A percentile compares a stretch with the other conserved stretches of the same genome.
Conservation (phyloP, 2,888 invertebrate species). For the Ischnus inquisitorius region DNA sequence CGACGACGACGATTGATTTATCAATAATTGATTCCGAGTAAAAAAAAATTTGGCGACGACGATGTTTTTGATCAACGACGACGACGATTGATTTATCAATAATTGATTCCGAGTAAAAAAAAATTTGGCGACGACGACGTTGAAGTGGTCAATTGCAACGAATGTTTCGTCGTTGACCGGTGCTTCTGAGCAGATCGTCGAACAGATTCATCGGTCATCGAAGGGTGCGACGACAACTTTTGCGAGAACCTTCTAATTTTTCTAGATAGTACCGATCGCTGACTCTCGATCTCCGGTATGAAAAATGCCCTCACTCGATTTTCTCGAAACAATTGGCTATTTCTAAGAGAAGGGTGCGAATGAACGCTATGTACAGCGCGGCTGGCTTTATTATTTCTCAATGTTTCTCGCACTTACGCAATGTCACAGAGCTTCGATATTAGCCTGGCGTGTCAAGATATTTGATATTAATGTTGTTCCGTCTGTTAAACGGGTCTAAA, state of each 20-base stretch:
- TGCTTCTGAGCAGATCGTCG: background rate
- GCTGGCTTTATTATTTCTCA: background rate
- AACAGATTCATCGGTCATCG: background rate
- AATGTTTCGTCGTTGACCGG: background rate
- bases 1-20: background rate
- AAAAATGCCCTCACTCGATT: background rate
- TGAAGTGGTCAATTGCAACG: too few relatives aligned
- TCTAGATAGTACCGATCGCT: background rate
- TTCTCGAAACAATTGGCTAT: slow-evolving; percentile 46
- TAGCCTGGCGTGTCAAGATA: background rate
- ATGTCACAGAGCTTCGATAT: background rate
- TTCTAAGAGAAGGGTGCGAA: slow-evolving; percentile 52
- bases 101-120: too few relatives aligned
- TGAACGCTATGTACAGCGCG: slow-evolving; percentile 20
- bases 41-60: slow-evolving; percentile 1
- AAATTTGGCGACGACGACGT: too few relatives aligned
- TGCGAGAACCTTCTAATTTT: background rate
- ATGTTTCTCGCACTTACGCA: background rate
- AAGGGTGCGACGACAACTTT: background rate
- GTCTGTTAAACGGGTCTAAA: background rate
- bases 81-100: too few relatives aligned
- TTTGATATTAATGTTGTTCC: background rate
- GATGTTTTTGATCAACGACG: background rate
- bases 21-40: too few relatives aligned
- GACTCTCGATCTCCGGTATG: background rate